Evolutionary conservation across 2,113 vertebrate species (phyloP).

Genomic region (Oxyruncus cristatus): DNA sequence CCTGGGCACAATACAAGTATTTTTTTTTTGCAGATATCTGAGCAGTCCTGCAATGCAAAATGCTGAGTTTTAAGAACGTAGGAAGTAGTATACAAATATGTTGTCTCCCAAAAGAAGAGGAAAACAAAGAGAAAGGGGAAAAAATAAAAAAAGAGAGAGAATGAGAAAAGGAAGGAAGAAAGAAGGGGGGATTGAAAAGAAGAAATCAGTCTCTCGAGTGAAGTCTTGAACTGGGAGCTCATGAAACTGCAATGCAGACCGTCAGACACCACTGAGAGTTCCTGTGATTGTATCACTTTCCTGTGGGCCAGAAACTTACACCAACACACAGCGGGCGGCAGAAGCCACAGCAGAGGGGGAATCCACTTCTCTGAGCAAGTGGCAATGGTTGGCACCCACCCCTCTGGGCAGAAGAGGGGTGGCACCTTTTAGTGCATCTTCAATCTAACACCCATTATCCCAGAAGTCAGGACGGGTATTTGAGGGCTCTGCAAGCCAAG

Average conservation of each 20-base stretch:
- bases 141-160: accelerated
- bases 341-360: not conserved
- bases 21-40: not conserved
- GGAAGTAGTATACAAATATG: not conserved
- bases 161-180: not conserved
- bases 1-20: not conserved
- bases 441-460: too few relatives aligned
- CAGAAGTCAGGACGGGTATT: not conserved
- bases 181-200: not conserved
- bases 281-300: not conserved
- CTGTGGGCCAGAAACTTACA: not conserved
- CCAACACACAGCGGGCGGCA: accelerated
- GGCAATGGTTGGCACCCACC: not conserved
- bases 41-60: not conserved
- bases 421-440: not conserved
- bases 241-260: not conserved
- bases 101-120: not conserved
- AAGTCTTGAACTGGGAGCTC: not conserved
- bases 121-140: not conserved
- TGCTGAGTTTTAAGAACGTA: not conserved
- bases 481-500: not conserved
- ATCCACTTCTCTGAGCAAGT: not conserved
- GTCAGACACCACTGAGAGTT: not conserved
- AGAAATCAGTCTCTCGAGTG: not conserved
- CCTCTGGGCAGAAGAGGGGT: accelerated